Evolutionary conservation across 2,797 vertebrate genomes (phyloP), one percentile per base, ranked within the genome.

Genomic region (Urosaurus nigricauda): DNA sequence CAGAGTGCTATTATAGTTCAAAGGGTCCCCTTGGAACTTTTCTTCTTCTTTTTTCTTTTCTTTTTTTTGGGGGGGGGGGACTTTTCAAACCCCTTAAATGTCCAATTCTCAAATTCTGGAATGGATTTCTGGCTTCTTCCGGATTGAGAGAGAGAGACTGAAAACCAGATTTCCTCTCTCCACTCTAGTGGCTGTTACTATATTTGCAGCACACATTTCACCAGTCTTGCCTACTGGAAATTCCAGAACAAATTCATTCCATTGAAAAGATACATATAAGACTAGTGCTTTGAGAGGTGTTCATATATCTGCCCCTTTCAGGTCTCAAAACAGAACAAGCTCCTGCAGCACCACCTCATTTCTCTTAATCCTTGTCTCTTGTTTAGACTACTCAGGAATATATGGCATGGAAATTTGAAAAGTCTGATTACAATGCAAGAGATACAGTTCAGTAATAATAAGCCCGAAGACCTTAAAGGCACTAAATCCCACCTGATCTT

Each of bases 191-290:
- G 16, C 5, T 47, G 11, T 17, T 21, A 7, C 7, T 63, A 16
- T 43, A 29, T 63, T 7, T 86, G 53, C 77, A 85, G 56, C 2
- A 65, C 74, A 85, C 37, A 21, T 77, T 75, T 77, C 56, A 19
- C 32, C 74, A 63, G 40, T 43, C 43, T 63, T 43, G 37, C 29
- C 53, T 85, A 85, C 53, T 60, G 53, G 84, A 86, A 37, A 86
- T 78, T 65, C 17, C 58, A 78, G 17, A 63, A 11, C 40, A 63
- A 65, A 51, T 47, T 13, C 5, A 21, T 40, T 86, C 43, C 40
- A 47, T 12, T n/a, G 17, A 77, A 78, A 78, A 63, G 26, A 63
- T 77, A 78, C 17, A 43, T 16, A 11, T 58, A 14, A 17, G 53
- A 14, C 11, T 51, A 63, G 73, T 32, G 9, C 37, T n/a, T 40